Conservation (phyloP, 2,113 vertebrate genomes). For the Macrotis lagotis region DNA sequence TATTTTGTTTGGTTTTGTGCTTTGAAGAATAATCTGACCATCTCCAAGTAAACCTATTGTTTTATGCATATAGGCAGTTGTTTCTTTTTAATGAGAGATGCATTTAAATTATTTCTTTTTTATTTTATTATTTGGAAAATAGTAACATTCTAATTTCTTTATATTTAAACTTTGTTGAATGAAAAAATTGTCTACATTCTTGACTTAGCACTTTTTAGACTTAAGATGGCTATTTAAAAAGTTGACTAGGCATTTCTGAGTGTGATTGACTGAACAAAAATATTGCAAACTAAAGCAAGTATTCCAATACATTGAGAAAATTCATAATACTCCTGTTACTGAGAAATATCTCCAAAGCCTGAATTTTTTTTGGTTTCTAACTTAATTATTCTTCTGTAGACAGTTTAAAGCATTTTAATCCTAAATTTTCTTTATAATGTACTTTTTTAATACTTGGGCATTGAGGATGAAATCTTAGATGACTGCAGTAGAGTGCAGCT, state of each 20-base stretch:
- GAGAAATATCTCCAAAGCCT: neutral
- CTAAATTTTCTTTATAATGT: neutral
- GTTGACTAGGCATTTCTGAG: neutral
- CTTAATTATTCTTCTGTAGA: neutral
- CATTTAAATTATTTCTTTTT: neutral
- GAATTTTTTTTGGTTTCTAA: neutral
- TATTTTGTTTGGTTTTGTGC: neutral
- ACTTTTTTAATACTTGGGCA: neutral
- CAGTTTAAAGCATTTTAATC: neutral
- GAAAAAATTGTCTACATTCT: neutral
- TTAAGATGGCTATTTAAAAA: neutral
- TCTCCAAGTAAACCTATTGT: neutral
- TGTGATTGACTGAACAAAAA: neutral
- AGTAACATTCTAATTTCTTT: neutral
- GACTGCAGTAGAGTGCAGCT: neutral
- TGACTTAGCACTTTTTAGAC: neutral
- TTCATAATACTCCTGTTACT: neutral
- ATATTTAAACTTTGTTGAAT: neutral
- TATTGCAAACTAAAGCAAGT: neutral
- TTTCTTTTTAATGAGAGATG: neutral
- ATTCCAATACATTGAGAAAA: neutral
- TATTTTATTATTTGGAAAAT: neutral
- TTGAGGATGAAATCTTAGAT: conserved; percentile 46
- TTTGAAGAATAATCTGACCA: neutral
- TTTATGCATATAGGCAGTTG: neutral